Evolutionary conservation across 2,888 invertebrate genomes (phyloP).

Genomic region (Caenorhabditis sp.): DNA sequence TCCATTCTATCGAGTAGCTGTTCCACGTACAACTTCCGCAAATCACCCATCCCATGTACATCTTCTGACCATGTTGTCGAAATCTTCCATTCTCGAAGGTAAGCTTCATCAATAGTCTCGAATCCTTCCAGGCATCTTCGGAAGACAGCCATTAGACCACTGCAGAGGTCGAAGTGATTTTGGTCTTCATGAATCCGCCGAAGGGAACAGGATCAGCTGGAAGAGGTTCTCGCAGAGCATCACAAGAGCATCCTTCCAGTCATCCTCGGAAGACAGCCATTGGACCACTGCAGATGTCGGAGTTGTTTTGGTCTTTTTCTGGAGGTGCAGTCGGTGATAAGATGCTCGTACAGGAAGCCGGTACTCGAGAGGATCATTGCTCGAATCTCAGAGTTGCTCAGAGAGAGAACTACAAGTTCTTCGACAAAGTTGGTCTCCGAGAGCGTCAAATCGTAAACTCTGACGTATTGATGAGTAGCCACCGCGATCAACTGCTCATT

Average conservation of each 20-base stretch:
- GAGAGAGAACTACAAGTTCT: slow-evolving; percentile 58
- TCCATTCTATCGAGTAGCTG: slow-evolving; percentile 33
- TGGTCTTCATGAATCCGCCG: too few relatives aligned
- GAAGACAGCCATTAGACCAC: too few relatives aligned
- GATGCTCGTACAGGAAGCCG: slow-evolving; percentile 64
- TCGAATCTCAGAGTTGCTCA: slow-evolving; percentile 31
- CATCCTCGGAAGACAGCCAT: too few relatives aligned
- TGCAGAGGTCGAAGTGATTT: too few relatives aligned
- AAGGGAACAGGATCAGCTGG: too few relatives aligned
- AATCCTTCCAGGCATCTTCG: too few relatives aligned
- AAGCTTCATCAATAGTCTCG: slow-evolving; percentile 35
- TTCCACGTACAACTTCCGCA: slow-evolving; percentile 46
- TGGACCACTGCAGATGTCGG: slow-evolving; percentile 92
- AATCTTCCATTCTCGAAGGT: slow-evolving; percentile 47
- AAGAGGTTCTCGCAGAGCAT: too few relatives aligned
- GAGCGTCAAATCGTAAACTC: slow-evolving; percentile 66
- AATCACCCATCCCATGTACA: slow-evolving; percentile 20
- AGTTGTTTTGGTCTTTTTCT: too few relatives aligned
- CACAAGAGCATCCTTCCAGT: too few relatives aligned
- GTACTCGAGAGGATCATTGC: slow-evolving; percentile 57
- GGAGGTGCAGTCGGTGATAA: slow-evolving; percentile 35
- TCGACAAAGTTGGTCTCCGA: slow-evolving; percentile 54
- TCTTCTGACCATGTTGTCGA: slow-evolving; percentile 33
- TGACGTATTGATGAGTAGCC: slow-evolving; percentile 64
- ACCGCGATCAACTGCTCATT: slow-evolving; percentile 38